Evolutionary conservation across 2,888 invertebrate species (phyloP).

Genomic region (Belgica antarctica): DNA sequence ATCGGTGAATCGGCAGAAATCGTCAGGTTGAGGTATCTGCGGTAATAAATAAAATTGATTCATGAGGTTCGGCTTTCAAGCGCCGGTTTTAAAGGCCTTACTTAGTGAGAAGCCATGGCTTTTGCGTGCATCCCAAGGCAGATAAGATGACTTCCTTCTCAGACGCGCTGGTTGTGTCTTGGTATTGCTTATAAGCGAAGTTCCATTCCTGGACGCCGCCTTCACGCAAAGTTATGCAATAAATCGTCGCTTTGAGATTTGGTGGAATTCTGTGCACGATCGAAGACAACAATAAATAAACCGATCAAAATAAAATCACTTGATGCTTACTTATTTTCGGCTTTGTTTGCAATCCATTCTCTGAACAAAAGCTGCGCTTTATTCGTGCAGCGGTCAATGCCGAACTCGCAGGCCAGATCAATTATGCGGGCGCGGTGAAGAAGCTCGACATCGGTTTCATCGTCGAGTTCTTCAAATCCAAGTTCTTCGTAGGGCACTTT

Average conservation of each 20-base stretch:
- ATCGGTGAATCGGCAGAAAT: slow-evolving; percentile 58
- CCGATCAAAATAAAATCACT: slow-evolving; percentile 7
- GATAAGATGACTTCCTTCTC: slow-evolving; percentile 63
- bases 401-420: slow-evolving; percentile 58
- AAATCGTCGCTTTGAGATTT: slow-evolving; percentile 62
- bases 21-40: slow-evolving; percentile 58
- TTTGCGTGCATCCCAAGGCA: slow-evolving; percentile 59
- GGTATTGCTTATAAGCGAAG: slow-evolving; percentile 60
- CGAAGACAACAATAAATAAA: background rate
- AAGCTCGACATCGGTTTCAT: slow-evolving; percentile 57
- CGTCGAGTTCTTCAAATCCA: slow-evolving; percentile 56
- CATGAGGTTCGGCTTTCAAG: background rate
- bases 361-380: slow-evolving; percentile 56
- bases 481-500: slow-evolving; percentile 55
- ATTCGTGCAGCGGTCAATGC: slow-evolving; percentile 57
- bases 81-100: slow-evolving; percentile 49
- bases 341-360: slow-evolving; percentile 56
- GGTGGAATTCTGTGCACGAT: slow-evolving; percentile 58
- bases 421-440: slow-evolving; percentile 59
- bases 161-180: slow-evolving; percentile 57
- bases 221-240: slow-evolving; percentile 64
- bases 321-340: slow-evolving; percentile 57
- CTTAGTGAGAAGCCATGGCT: slow-evolving; percentile 61
- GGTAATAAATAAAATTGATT: slow-evolving; percentile 38
- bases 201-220: slow-evolving; percentile 68